These are phyloP conservation scores for Eulithis prunata DNA, from an alignment of 2,888 invertebrate genomes.

Conservation along the genomic window DNA sequence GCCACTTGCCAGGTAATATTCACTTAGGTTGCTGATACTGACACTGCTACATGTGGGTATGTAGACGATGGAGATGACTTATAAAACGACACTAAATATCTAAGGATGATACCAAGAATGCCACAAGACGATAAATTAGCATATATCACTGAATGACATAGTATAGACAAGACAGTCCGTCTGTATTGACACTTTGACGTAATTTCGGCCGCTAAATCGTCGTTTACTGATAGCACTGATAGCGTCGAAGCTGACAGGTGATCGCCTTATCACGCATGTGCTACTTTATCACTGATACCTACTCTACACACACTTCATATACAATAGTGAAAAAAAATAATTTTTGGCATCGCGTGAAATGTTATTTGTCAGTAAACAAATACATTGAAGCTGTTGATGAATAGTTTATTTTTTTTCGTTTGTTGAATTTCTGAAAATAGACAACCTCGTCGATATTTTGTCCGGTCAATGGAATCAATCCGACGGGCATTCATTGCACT, in stretches of 20 bases:
- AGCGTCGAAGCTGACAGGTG: constrained; percentile 36
- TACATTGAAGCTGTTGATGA: constrained; percentile 5
- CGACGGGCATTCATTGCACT: constrained; percentile 23
- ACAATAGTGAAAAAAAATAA: constrained; percentile 33
- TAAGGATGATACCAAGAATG: constrained; percentile 8
- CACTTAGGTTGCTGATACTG: not conserved
- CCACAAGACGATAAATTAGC: constrained; percentile 13
- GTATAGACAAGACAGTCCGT: constrained; percentile 24
- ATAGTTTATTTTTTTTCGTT: constrained; percentile 3
- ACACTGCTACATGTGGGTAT: not conserved
- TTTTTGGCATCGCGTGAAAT: constrained; percentile 27
- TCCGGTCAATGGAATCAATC: constrained; percentile 29
- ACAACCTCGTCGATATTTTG: constrained; percentile 8
- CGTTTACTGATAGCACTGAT: constrained; percentile 33
- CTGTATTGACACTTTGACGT: constrained; percentile 31
- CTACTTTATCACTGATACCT: constrained; percentile 34
- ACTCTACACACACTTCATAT: constrained; percentile 28
- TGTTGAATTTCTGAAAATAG: constrained; percentile 15
- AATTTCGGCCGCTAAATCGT: constrained; percentile 32
- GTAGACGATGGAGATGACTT: not conserved
- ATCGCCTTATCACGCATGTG: constrained; percentile 38
- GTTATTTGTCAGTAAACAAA: constrained; percentile 35
- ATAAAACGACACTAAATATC: constrained; percentile 5
- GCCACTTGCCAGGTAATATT: not conserved
- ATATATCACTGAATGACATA: constrained; percentile 2